phyloP scores from a whole-genome alignment of 1,140 invertebrate species.

The Mamestra configurata region DNA sequence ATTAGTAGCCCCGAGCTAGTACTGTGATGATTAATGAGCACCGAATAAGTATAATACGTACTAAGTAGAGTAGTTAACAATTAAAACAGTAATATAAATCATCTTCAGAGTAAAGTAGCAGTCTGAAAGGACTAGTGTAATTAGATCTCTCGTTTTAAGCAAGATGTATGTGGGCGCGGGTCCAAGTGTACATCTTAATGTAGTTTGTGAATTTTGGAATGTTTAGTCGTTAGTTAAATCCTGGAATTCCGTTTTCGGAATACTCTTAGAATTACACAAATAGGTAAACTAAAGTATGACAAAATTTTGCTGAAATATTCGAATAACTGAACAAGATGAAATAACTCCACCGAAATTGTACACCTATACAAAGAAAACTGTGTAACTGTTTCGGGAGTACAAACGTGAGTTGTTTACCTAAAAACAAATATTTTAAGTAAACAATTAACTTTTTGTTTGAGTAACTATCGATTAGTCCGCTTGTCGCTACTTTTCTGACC shows the following conservation, averaged over 20 bases:
- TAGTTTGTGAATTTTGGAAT: not conserved
- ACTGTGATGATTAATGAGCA: not conserved
- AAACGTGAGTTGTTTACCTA: not conserved
- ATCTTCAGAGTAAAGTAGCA: slow-evolving; percentile 5
- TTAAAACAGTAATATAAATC: slow-evolving; percentile 9
- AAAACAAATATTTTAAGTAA: slow-evolving; percentile 13
- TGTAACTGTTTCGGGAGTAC: not conserved
- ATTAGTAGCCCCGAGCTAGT: not conserved
- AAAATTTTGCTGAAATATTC: too few species aligned
- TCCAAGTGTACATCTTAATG: not conserved
- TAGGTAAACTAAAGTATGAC: not conserved
- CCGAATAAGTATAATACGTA: slow-evolving; percentile 3
- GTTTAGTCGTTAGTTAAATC: not conserved
- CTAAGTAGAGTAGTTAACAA: slow-evolving; percentile 25
- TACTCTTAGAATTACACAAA: not conserved
- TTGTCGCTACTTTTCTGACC: slow-evolving; percentile 1
- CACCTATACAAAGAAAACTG: not conserved
- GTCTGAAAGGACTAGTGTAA: not conserved
- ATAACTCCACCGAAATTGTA: not conserved
- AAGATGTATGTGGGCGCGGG: not conserved
- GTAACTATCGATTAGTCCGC: slow-evolving; percentile 12
- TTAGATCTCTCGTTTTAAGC: not conserved
- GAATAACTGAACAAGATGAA: not conserved
- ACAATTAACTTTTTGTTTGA: slow-evolving; percentile 9
- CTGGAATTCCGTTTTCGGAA: not conserved